Percentiles rank a stretch among this genome's conserved stretches.
Evolutionary conservation across 37 sponge, comb jelly and placozoan genomes (phyloP).

Genomic region (Chondrilla cf. caribensis): DNA sequence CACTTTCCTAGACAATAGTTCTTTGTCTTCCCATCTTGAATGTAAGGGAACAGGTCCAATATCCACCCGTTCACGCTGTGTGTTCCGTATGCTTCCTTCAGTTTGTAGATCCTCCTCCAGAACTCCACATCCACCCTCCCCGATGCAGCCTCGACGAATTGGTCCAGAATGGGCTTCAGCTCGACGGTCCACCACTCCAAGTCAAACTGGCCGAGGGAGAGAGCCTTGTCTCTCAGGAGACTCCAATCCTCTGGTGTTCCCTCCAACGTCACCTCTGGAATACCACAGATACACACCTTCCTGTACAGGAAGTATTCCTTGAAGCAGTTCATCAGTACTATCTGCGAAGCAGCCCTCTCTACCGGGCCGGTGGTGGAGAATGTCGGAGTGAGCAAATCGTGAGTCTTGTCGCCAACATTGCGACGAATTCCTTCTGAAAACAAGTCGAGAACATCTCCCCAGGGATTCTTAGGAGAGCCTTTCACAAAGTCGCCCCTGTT

Average conservation of each 20-base stretch:
- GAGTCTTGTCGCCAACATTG: conserved; percentile 35
- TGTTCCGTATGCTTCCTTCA: conserved; percentile 5
- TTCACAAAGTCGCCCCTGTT: conserved; percentile 39
- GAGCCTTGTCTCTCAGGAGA: conserved; percentile 30
- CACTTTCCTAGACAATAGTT: neutral
- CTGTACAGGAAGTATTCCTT: conserved; percentile 46
- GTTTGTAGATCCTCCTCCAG: conserved; percentile 51
- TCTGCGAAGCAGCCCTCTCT: conserved; percentile 43
- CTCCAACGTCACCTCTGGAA: conserved; percentile 58
- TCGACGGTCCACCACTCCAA: conserved; percentile 46
- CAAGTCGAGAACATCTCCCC: conserved; percentile 44
- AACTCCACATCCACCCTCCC: conserved; percentile 40
- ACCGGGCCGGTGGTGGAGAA: conserved; percentile 57
- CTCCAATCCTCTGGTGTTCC: conserved; percentile 57
- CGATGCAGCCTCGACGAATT: conserved; percentile 42
- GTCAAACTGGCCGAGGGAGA: conserved; percentile 37
- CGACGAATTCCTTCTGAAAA: conserved; percentile 47
- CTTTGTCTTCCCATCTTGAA: neutral
- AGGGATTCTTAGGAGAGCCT: conserved; percentile 45
- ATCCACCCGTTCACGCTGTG: conserved; percentile 50
- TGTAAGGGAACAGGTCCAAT: conserved; percentile 39
- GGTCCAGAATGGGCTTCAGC: conserved; percentile 37
- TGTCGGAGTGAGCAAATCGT: conserved; percentile 30
- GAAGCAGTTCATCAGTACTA: conserved; percentile 51
- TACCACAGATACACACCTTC: conserved; percentile 28